These are phyloP conservation scores for Tonatia bakeri DNA, from an alignment of 2,113 vertebrate species.

Conservation along the genomic window DNA sequence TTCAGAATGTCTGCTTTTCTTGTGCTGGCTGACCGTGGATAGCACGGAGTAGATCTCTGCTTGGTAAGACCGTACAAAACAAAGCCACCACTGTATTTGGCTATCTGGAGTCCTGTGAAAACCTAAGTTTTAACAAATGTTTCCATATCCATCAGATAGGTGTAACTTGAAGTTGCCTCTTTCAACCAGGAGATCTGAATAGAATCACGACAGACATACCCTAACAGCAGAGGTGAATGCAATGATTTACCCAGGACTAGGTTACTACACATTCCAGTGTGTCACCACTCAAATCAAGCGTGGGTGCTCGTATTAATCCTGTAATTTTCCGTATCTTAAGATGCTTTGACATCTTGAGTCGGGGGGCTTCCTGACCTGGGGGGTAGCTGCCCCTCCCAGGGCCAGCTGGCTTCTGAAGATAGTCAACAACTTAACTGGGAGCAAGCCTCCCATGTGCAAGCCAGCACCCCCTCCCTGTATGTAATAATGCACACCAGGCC, in stretches of 20 bases:
- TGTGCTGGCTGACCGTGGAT: neutral
- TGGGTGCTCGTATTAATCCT: neutral
- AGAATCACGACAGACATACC: neutral
- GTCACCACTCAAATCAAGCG: neutral
- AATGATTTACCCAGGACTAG: neutral
- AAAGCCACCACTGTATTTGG: neutral
- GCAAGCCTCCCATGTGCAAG: neutral
- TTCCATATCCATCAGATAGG: neutral
- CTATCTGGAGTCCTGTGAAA: neutral
- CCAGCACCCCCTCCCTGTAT: accelerated
- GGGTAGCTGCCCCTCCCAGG: neutral
- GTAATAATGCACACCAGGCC: neutral
- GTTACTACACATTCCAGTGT: neutral
- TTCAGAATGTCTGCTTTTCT: neutral
- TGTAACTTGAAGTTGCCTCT: neutral
- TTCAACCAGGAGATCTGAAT: neutral
- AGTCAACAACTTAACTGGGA: neutral
- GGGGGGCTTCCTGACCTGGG: neutral
- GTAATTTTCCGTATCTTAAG: neutral
- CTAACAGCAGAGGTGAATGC: neutral
- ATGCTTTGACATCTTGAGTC: neutral
- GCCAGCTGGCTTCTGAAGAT: neutral
- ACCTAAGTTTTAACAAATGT: neutral
- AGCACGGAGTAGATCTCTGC: neutral
- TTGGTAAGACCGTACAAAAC: neutral